Evolutionary conservation across 2,888 invertebrate species (phyloP).

Genomic region (Elegia similella): DNA sequence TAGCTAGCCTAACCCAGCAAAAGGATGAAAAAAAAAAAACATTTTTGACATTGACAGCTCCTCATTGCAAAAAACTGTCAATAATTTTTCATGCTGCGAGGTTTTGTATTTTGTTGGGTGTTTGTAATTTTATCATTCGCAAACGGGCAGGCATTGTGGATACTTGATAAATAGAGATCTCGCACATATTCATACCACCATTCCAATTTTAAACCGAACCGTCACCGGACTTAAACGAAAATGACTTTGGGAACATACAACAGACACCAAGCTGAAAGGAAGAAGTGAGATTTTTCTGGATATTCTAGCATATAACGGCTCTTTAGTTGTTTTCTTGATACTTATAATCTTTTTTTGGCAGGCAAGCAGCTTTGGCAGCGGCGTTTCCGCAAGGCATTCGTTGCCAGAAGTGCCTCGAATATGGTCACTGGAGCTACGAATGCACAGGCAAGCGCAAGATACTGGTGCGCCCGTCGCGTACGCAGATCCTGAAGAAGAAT

Average conservation of each 20-base stretch:
- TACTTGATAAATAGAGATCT: neutral
- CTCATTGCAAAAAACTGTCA: neutral
- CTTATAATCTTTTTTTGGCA: conserved; percentile 36
- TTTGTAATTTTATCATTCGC: neutral
- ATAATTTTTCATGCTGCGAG: neutral
- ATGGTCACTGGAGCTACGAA: conserved; percentile 97
- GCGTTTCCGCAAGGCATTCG: conserved; percentile 89
- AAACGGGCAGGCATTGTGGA: neutral
- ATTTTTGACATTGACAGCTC: neutral
- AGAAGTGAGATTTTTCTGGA: conserved; percentile 53
- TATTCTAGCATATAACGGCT: conserved; percentile 17
- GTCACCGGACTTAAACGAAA: neutral
- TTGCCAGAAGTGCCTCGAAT: conserved; percentile 96
- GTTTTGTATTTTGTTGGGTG: neutral
- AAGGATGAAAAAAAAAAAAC: neutral
- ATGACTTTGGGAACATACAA: conserved; percentile 76
- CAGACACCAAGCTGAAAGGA: conserved; percentile 70
- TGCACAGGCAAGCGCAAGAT: conserved; percentile 95
- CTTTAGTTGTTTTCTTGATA: conserved; percentile 16
- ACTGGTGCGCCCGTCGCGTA: conserved; percentile 91
- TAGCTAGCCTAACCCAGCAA: no score
- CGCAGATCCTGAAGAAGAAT: conserved; percentile 88
- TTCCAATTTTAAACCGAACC: neutral
- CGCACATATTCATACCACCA: conserved; percentile 1
- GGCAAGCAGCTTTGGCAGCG: conserved; percentile 82